These are phyloP conservation scores for Fulmarus glacialis DNA, from an alignment of 2,113 vertebrate species.

Conservation along the genomic window DNA sequence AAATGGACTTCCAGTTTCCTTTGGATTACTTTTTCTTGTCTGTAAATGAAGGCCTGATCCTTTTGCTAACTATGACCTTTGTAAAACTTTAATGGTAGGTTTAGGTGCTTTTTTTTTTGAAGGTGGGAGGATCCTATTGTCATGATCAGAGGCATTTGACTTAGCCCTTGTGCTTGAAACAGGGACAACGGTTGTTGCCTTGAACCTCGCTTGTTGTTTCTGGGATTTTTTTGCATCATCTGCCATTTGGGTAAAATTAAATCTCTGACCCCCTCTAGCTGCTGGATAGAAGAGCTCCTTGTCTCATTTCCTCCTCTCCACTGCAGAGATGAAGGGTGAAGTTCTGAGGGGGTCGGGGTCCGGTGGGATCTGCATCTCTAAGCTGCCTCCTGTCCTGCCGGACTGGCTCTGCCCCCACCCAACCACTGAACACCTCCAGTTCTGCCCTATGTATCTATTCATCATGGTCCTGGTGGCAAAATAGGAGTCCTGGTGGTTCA, in stretches of 20 bases:
- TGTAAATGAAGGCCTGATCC: neutral
- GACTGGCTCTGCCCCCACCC: neutral
- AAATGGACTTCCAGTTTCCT: neutral
- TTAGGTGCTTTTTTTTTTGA: neutral
- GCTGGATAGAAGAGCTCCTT: neutral
- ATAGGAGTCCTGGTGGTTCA: neutral
- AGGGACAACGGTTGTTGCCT: neutral
- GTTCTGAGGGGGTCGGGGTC: neutral
- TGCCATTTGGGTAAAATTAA: neutral
- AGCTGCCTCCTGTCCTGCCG: neutral
- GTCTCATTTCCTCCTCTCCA: neutral
- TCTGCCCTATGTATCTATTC: neutral
- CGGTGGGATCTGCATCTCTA: neutral
- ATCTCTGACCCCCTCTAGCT: constrained; percentile 37
- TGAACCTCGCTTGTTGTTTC: neutral
- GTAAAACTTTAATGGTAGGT: neutral
- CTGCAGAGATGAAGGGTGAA: neutral
- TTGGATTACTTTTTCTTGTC: neutral
- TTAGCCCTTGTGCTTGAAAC: neutral
- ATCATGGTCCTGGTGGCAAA: neutral
- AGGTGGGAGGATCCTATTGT: neutral
- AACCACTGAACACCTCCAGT: neutral
- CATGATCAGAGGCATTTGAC: neutral
- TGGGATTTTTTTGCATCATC: neutral
- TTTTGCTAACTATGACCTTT: neutral